These are phyloP conservation scores for Gnathonemus longibarbis DNA, from an alignment of 2,113 vertebrate genomes.

Conservation along the genomic window DNA sequence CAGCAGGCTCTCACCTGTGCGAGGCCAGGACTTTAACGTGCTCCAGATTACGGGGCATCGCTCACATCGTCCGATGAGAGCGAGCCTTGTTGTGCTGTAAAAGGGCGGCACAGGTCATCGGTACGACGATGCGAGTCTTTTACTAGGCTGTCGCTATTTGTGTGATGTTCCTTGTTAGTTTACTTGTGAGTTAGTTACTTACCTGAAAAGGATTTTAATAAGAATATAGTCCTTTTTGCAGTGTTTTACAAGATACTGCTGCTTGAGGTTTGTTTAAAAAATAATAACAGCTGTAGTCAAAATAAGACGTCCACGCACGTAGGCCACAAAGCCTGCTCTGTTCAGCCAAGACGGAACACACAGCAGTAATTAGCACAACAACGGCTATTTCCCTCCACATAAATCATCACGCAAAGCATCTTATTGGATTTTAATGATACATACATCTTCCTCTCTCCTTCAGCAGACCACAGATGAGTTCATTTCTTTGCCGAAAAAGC, in stretches of 20 bases:
- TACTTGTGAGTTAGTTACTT: neutral
- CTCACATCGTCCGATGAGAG: neutral
- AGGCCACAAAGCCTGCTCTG: neutral
- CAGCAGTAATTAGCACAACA: neutral
- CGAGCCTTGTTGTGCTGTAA: neutral
- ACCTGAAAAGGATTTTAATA: neutral
- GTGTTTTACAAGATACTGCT: neutral
- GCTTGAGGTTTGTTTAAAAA: neutral
- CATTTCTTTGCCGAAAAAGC: neutral
- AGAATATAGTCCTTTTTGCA: neutral
- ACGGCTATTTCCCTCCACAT: neutral
- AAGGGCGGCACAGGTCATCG: neutral
- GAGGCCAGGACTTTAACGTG: neutral
- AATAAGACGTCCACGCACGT: neutral
- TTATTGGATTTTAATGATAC: constrained; percentile 12
- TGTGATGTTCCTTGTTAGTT: neutral
- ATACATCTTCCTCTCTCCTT: neutral
- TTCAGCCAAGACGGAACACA: neutral
- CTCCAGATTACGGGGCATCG: neutral
- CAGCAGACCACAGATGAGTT: constrained; percentile 13
- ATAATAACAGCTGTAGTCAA: neutral
- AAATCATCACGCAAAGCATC: neutral
- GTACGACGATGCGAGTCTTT: neutral
- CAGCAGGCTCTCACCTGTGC: constrained; percentile 16
- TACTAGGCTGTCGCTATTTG: neutral